Base-by-base conservation (phyloP, 1,140 invertebrate species). In the Vanessa atalanta region DNA sequence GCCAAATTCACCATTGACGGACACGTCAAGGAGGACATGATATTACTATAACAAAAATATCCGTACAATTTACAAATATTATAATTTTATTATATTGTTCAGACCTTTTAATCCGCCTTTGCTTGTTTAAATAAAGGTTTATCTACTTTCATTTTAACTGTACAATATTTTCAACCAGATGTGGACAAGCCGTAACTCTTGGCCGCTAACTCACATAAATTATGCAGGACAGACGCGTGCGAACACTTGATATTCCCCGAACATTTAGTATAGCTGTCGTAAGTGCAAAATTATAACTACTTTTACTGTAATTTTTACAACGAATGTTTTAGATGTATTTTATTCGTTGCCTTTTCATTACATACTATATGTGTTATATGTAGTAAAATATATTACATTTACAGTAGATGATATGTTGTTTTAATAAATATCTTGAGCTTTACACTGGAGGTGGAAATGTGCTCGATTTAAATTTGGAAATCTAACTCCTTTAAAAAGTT, bases 221-320 rank as follows among this genome's bases (percentile, higher is more conserved):
- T 73, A 73, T 73, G 72, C 65, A 73, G 47, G 48, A 66, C 65
- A 20, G 64, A 67, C 65, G 64, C 47, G 70, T 72, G 48, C 48
- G 66, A 73, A 73, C 72, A 73, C 48, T 73, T 73, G 67, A 73
- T 73, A 73, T 47, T 51, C 20, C 26, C 23, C 1, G 51, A 66
- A 66, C 55, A 60, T 60, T 60, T 60, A 60, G 55, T 60, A 53
- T 53, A 20, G 20, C 23, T 26, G 55, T 60, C 23, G 55, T 60
- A 60, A 60, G 55, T 60, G 9, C 26, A 26, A 60, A 12, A 26
- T 60, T 60, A 26, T 60, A 13, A 60, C 20, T 60, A 26, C 23
- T 31, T 60, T 26, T 20, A 20, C 23, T 13, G 55, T 16, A 23
- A 16, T 12, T 11, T 16, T 20, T 5, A 20, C 9, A 55, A 55